Evolutionary conservation across 2,113 vertebrate genomes (phyloP), one percentile per base, ranked within the genome.

Genomic region (Calyptommatus sinebrachiatus): DNA sequence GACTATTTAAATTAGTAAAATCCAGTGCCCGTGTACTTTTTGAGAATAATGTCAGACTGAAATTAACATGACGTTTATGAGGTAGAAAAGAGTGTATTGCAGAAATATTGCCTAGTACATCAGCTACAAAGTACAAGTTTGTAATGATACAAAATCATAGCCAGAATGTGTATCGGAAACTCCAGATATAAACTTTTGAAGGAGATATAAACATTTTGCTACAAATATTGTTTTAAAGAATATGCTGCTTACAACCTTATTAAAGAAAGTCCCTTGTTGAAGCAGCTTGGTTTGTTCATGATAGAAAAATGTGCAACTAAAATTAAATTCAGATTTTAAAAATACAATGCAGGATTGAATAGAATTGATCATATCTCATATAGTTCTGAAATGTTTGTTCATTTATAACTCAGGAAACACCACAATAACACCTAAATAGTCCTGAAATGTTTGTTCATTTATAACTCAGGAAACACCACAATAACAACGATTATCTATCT

Each of bases 81-180:
- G 3, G 4, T 4, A 66, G 41, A 1, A 16, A 0, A 20, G 4
- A 24, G 1, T 2, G 1, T 8, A 11, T 8, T 5, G 1, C 0
- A 1, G 4, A 35, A 22, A n/a, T 18, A 5, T 24, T 5, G 8
- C 1, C 5, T n/a, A 66, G 62, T 20, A 61, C 8, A 41, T 48
- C 3, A 3, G 65, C 28, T 77, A 22, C 2, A 76, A 66, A 66
- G 8, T 45, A 14, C n/a, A 46, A 46, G 31, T 76, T 31, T 50
- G 63, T 67, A n/a, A 50, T 68, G 8, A 10, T 28, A 21, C 11
- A 21, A 20, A 12, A 21, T 28, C n/a, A 22, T 21, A 48, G 11
- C 61, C 41, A 46, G 18, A 20, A 65, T 2, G 21, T n/a, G 41
- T 26, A 46, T 20, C 22, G 29, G 74, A 29, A 65, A 50, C 20